Evolutionary conservation across 1,140 invertebrate species (phyloP).

Genomic region (Phenacoccus solenopsis): DNA sequence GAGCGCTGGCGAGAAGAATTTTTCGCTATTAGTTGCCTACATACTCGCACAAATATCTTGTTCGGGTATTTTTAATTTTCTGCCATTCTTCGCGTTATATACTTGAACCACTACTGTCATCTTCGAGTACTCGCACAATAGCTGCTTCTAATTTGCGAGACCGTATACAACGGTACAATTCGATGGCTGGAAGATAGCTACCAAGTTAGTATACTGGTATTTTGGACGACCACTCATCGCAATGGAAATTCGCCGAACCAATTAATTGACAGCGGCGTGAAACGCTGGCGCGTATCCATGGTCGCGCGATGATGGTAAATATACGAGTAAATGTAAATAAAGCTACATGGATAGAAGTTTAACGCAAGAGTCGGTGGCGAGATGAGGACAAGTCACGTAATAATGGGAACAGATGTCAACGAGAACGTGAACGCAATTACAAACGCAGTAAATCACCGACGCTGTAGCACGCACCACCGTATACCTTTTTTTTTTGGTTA

Average conservation of each 20-base stretch:
- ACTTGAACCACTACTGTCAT: too few species aligned
- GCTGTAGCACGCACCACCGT: constrained; percentile 8
- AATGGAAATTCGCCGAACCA: not conserved
- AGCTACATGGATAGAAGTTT: not conserved
- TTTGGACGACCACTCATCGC: too few species aligned
- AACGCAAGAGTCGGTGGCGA: constrained; percentile 12
- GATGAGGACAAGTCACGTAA: constrained; percentile 17
- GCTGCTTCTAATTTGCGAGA: not conserved
- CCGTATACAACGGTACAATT: too few species aligned
- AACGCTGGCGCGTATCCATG: too few species aligned
- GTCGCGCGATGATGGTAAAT: too few species aligned
- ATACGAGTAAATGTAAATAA: not conserved
- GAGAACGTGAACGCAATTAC: constrained; percentile 16
- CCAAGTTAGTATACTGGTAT: too few species aligned
- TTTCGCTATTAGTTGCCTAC: not conserved
- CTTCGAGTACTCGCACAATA: not conserved
- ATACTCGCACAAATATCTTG: too few species aligned
- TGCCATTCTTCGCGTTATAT: not conserved
- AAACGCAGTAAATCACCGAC: constrained; percentile 16
- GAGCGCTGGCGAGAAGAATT: not conserved
- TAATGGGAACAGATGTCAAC: constrained; percentile 16
- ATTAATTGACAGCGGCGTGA: not conserved
- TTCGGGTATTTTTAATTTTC: not conserved
- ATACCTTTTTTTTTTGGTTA: not conserved
- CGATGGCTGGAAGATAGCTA: too few species aligned